Base-by-base conservation (phyloP, 2,797 vertebrate genomes). In the Caiman crocodilus region DNA sequence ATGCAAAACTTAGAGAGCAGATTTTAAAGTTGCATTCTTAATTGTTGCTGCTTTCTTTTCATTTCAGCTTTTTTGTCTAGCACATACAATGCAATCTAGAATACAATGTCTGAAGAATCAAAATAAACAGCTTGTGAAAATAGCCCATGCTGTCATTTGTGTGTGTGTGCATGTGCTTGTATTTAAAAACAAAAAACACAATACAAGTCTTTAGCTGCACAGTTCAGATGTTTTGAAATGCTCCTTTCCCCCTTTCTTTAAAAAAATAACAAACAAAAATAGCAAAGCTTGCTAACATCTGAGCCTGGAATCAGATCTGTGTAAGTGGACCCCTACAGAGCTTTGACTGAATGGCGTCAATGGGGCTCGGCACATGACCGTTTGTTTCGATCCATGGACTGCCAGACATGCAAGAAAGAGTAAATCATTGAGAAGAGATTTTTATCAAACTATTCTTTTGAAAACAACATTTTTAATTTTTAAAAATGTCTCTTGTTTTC, bases 171-270 rank as follows among this genome's bases (percentile, higher is more conserved):
- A 21, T 87, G 78, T 94, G 42, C 64, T 50, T 50, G 42, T 50
- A 50, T 50, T 50, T 50, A 79, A 71, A 93, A 94, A 86, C 91
- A 87, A 73, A 21, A 92, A 95, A 83, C 20, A 56, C 23, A 88
- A 90, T 58, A 3, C 42, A 50, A 11, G 6, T 93, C 16, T 89
- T 90, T 71, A 60, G 6, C 30, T 86, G 3, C 59, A 20, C 5
- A 26, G 8, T 81, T 81, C n/a, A 85, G 87, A 91, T 55, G 55
- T 57, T 60, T 50, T 91, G 71, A 87, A 84, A 79, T 21, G 8
- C 25, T 28, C 7, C 32, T 82, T 42, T 92, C 92, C 84, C 78
- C 71, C 76, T 73, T 90, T 71, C 79, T 12, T 25, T 77, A 63
- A 73, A 16, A 73, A 71, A 21, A 42, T 42, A 35, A 32, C 35